Percentiles rank a stretch among this genome's conserved stretches.
Conservation (phyloP, 2,797 vertebrate species). For the Argya squamiceps region DNA sequence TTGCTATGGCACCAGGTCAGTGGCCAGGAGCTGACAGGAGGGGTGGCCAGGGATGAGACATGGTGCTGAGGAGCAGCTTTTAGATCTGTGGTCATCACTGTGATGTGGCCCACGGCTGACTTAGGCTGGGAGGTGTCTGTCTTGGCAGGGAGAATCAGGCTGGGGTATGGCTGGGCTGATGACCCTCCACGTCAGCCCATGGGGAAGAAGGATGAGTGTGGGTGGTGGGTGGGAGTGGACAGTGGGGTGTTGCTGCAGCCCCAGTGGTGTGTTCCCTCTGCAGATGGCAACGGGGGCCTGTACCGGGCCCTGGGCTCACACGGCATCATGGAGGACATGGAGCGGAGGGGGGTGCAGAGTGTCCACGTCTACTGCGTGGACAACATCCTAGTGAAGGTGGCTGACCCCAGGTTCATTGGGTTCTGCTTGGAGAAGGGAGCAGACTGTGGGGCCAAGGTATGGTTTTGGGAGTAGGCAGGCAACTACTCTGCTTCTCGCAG, state of each 20-base stretch:
- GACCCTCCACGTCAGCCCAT: neutral
- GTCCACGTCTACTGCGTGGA: constrained; percentile 97
- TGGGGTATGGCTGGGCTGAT: neutral
- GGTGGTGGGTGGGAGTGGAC: neutral
- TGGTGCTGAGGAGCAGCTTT: neutral
- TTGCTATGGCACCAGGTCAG: constrained; percentile 95
- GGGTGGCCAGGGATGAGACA: rapidly evolving
- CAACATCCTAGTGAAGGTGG: constrained; percentile 96
- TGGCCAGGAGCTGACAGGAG: rapidly evolving
- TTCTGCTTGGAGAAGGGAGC: constrained; percentile 93
- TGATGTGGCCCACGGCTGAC: neutral
- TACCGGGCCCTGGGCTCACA: constrained; percentile 90
- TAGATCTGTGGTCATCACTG: neutral
- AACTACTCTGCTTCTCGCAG: neutral
- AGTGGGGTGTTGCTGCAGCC: rapidly evolving
- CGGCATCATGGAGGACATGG: constrained; percentile 88
- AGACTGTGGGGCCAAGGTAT: constrained; percentile 96
- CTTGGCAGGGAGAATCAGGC: neutral
- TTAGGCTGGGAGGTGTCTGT: neutral
- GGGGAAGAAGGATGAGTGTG: neutral
- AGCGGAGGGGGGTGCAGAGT: constrained; percentile 81
- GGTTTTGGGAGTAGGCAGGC: neutral
- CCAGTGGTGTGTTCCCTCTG: neutral
- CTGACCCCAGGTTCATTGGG: constrained; percentile 92
- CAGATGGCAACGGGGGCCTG: constrained; percentile 95